phyloP scores from a whole-genome alignment of 2,797 vertebrate genomes.

The Botia almorhae region DNA sequence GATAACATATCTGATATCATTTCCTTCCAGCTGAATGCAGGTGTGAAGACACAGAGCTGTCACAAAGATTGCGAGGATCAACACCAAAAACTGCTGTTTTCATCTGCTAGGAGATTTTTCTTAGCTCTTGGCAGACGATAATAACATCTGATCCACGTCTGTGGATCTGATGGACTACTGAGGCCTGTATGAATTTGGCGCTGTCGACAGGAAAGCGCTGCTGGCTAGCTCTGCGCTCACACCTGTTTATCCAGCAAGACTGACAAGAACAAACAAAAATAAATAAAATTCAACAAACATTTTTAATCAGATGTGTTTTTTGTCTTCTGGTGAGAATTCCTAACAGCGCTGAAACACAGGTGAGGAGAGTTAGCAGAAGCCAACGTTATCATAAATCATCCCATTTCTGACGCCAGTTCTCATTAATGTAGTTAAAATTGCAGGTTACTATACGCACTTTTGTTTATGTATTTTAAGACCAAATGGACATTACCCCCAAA shows the following conservation, averaged over 20 bases:
- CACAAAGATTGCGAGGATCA: conserved; percentile 60
- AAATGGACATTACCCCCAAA: neutral
- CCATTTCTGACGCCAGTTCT: neutral
- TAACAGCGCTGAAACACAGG: conserved; percentile 24
- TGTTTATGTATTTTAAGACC: too few relatives aligned
- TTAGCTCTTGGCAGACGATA: conserved; percentile 57
- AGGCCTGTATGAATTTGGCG: conserved; percentile 37
- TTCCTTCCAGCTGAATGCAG: conserved; percentile 42
- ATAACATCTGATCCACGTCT: conserved; percentile 53
- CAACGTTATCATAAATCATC: conserved; percentile 9
- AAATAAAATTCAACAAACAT: conserved; percentile 55
- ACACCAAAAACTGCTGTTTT: conserved; percentile 50
- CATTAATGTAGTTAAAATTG: too few relatives aligned
- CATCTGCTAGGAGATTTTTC: conserved; percentile 32
- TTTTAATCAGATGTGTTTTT: conserved; percentile 37
- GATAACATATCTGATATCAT: conserved; percentile 41
- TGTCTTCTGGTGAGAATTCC: conserved; percentile 33
- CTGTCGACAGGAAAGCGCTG: conserved; percentile 36
- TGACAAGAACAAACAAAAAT: conserved; percentile 42
- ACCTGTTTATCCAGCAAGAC: conserved; percentile 41
- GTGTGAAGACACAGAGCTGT: conserved; percentile 52
- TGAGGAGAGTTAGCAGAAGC: conserved; percentile 6
- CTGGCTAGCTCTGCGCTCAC: conserved; percentile 32
- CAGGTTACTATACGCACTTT: too few relatives aligned
- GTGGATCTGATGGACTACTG: conserved; percentile 43